These are phyloP conservation scores for Zootermopsis nevadensis DNA, from an alignment of 2,888 invertebrate species.

Conservation along the genomic window DNA sequence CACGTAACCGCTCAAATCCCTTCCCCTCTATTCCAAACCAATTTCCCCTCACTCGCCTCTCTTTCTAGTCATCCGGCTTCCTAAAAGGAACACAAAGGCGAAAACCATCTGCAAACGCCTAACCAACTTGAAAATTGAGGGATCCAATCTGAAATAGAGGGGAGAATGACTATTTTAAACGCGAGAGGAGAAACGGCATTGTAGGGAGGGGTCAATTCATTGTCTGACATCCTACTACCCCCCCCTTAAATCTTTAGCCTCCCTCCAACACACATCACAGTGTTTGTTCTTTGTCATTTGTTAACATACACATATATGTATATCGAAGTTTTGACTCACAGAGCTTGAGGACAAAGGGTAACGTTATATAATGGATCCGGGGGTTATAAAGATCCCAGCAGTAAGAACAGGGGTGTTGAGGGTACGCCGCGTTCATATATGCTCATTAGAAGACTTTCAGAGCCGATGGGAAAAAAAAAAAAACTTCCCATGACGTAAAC, in stretches of 20 bases:
- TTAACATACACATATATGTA: constrained; percentile 37
- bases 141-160: constrained; percentile 44
- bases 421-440: background rate
- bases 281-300: constrained; percentile 47
- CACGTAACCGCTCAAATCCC: constrained; percentile 23
- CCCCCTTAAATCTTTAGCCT: constrained; percentile 11
- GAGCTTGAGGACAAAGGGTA: constrained; percentile 39
- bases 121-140: constrained; percentile 51
- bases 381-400: background rate
- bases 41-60: constrained; percentile 4
- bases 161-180: constrained; percentile 23
- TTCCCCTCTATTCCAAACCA: constrained; percentile 7
- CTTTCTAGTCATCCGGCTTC: constrained; percentile 21
- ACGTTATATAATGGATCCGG: constrained; percentile 32
- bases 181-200: constrained; percentile 17
- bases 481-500: no score
- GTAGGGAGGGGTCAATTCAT: constrained; percentile 43
- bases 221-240: constrained; percentile 39
- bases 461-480: no score
- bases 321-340: constrained; percentile 40
- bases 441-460: background rate
- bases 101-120: constrained; percentile 49
- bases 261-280: constrained; percentile 9
- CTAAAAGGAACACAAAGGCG: constrained; percentile 41
- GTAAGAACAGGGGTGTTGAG: background rate